Evolutionary conservation across 2,113 vertebrate species (phyloP).

Genomic region (Pterophyllum scalare): DNA sequence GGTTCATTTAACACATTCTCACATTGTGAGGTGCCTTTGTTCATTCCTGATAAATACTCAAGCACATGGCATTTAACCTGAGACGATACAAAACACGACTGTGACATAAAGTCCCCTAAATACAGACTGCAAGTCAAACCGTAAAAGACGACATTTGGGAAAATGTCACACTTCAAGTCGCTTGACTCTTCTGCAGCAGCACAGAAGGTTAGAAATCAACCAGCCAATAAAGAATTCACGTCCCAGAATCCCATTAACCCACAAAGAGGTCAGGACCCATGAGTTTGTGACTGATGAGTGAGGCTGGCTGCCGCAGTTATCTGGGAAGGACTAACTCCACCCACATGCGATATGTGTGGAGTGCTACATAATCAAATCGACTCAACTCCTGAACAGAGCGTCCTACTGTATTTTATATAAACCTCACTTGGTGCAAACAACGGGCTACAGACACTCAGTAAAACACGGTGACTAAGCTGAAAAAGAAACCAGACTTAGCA

Average conservation of each 20-base stretch:
- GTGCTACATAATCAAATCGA: background rate
- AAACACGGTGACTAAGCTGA: background rate
- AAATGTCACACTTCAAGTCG: constrained; percentile 20
- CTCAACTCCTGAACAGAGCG: background rate
- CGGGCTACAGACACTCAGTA: background rate
- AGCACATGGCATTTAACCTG: background rate
- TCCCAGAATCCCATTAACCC: constrained; percentile 52
- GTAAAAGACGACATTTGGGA: constrained; percentile 11
- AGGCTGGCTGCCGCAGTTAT: background rate
- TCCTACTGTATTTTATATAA: background rate
- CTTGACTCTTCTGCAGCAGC: background rate
- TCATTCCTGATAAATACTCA: background rate
- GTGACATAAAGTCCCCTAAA: background rate
- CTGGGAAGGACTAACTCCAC: background rate
- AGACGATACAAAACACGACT: background rate
- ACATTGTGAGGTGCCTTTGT: background rate
- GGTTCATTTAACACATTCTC: background rate
- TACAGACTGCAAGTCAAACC: constrained; percentile 38
- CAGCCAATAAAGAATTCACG: constrained; percentile 30
- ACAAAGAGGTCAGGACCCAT: constrained; percentile 31
- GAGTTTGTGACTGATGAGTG: constrained; percentile 32
- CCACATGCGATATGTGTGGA: background rate
- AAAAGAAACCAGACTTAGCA: background rate
- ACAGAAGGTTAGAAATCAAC: constrained; percentile 27
- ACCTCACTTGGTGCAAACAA: background rate